Evolutionary conservation across 2,113 vertebrate species (phyloP), one percentile per base, ranked within the genome.

Genomic region (Mugil cephalus): DNA sequence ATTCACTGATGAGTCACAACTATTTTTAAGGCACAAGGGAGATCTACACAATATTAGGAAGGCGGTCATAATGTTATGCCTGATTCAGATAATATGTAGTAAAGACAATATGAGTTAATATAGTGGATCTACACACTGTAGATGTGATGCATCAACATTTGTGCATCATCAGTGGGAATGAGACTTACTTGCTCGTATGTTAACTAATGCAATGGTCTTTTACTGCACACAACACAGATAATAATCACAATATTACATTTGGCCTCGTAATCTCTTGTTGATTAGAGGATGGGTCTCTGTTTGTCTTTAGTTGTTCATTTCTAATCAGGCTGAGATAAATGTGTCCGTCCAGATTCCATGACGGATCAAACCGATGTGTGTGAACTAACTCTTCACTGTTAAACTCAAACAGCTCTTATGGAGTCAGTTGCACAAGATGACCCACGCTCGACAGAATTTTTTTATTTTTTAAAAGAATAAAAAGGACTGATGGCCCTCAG

Each of bases 261-360:
- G 24, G 38, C 15, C 0, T 42, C 54, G 3, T 73, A 24, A 46
- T 63, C 58, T 13, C 34, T 9, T 60, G 12, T 17, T 40, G 59
- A 53, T 75, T 24, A 62, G 36, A 45, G 47, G 40, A n/a, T 30
- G 38, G 39, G 48, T 60, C 55, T 63, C 8, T 12, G 2, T 43
- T 53, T 66, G 56, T 48, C 10, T 15, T 53, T 58, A 24, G 14
- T 13, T 39, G 1, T 39, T 60, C 3, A 39, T 60, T 54, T 69
- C 13, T 43, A 12, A 55, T 11, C 59, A 56, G 38, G n/a, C 45
- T 65, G 43, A 69, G 51, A 77, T 47, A 65, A 77, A 73, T 74
- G 43, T 4, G 24, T 30, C 24, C 5, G 2, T 30, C 24, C 24
- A 30, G 24, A 30, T 30, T 30, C 24, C 5, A 5, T 30, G 50